Evolutionary conservation across 2,888 invertebrate species (phyloP).

Genomic region (Argynnis bischoffii): DNA sequence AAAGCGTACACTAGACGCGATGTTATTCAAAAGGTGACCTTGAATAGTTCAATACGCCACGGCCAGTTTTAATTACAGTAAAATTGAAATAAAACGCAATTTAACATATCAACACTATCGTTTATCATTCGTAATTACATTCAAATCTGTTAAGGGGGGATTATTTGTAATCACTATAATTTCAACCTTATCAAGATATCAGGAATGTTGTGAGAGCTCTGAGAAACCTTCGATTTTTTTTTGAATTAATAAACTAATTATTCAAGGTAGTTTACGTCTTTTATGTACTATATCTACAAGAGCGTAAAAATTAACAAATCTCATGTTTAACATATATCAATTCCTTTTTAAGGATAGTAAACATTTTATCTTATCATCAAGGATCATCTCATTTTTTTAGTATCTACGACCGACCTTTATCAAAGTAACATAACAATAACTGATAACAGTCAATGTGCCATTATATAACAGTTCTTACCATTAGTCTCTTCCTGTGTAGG

Average conservation of each 20-base stretch:
- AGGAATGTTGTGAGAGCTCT: not conserved
- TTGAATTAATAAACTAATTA: not conserved
- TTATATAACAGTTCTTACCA: constrained; percentile 51
- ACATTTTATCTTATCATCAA: too few relatives aligned
- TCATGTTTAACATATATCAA: too few relatives aligned
- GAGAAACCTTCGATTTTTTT: not conserved
- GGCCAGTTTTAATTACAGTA: not conserved
- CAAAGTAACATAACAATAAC: too few relatives aligned
- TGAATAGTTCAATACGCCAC: not conserved
- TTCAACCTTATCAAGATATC: not conserved
- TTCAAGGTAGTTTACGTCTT: too few relatives aligned
- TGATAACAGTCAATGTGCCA: not conserved
- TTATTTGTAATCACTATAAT: not conserved
- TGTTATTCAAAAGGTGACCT: constrained; percentile 6
- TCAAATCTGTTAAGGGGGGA: not conserved
- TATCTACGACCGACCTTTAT: not conserved
- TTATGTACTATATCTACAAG: too few relatives aligned
- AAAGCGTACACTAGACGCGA: not conserved
- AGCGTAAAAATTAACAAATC: too few relatives aligned
- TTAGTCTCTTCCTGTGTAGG: constrained; percentile 76
- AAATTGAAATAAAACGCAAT: constrained; percentile 11
- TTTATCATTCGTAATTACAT: constrained; percentile 3
- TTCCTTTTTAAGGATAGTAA: too few relatives aligned
- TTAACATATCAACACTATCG: constrained; percentile 6
- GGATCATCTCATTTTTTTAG: too few relatives aligned